Base-by-base conservation (phyloP, 2,888 invertebrate genomes). In the Luperina nickerlii region DNA sequence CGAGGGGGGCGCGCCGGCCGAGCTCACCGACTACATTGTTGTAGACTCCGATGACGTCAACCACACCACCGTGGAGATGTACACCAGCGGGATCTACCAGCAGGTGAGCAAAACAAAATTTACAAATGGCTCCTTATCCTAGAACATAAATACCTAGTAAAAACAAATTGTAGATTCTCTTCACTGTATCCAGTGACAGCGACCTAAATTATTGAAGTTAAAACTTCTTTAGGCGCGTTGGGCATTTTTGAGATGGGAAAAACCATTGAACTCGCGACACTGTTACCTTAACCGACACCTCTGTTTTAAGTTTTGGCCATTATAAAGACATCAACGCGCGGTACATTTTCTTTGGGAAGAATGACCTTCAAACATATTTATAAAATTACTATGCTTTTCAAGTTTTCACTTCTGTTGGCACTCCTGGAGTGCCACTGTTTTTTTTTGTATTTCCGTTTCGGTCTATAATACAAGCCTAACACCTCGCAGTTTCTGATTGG, bases 1-100 rank as follows among this genome's bases (percentile, higher is more conserved):
- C 48, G 70, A 3, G 38, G 32, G 20, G 9, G 48, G 0, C 6
- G 32, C 65, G 8, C 87, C 90, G 62, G 91, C 90, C 38, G 91
- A 92, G 77, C 91, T 95, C 74, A 93, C 89, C 57, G 97, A 96
- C 76, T 97, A 95, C 91, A 93, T 96, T 85, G 95, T 97, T 81
- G 94, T 96, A 84, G 95, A 96, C 68, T 93, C 92, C n/a, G 95
- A 95, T 79, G 97, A 96, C 86, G 92, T 95, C 82, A 92, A 91
- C 80, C 94, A 94, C 89, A 94, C 95, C 89, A 95, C 95, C 51
- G 95, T 94, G 71, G 95, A 96, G 87, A 92, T 95, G 91, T 96
- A 94, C 92, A 91, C 95, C 87, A 93, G 95, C 78, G 95, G 95
- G 71, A 94, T 96, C 72, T 96, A 95, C 89, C 95, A 96, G 8